Conservation (phyloP, 1,140 invertebrate species). For the Samia ricini region DNA sequence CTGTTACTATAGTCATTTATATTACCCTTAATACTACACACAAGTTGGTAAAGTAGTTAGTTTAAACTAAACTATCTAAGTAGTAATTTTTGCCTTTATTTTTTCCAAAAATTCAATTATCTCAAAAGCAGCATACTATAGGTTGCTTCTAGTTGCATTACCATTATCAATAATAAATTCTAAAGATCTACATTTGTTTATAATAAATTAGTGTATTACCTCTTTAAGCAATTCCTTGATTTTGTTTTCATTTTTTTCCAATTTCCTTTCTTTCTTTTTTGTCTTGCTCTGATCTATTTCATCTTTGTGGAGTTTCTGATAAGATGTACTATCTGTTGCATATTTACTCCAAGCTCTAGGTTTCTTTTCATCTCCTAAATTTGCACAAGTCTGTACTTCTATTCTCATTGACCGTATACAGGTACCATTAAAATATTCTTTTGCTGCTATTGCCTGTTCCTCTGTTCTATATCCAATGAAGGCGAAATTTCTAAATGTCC, state of each 20-base stretch:
- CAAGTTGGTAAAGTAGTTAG: too few relatives aligned
- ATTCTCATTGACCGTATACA: constrained; percentile 91
- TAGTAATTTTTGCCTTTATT: too few relatives aligned
- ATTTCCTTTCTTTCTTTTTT: constrained; percentile 53
- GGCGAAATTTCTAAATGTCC: constrained; percentile 93
- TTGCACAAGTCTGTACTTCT: constrained; percentile 86
- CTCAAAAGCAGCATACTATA: too few relatives aligned
- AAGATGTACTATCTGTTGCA: constrained; percentile 83
- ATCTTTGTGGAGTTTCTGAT: constrained; percentile 78
- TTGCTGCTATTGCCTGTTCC: constrained; percentile 86
- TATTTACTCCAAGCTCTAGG: constrained; percentile 95
- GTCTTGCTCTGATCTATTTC: constrained; percentile 33
- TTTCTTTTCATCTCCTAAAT: constrained; percentile 88
- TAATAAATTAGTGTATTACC: constrained; percentile 49
- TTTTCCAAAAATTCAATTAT: too few relatives aligned
- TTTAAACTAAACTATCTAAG: too few relatives aligned
- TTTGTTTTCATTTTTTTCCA: constrained; percentile 75
- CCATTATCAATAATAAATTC: too few relatives aligned
- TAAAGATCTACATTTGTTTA: not conserved
- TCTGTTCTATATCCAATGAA: constrained; percentile 93
- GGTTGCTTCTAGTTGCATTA: too few relatives aligned
- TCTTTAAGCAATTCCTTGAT: constrained; percentile 82
- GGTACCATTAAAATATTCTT: constrained; percentile 89
- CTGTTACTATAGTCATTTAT: too few relatives aligned
- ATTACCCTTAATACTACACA: too few relatives aligned